Conservation (phyloP, 1,140 invertebrate genomes). For the Drosophila nannoptera region DNA sequence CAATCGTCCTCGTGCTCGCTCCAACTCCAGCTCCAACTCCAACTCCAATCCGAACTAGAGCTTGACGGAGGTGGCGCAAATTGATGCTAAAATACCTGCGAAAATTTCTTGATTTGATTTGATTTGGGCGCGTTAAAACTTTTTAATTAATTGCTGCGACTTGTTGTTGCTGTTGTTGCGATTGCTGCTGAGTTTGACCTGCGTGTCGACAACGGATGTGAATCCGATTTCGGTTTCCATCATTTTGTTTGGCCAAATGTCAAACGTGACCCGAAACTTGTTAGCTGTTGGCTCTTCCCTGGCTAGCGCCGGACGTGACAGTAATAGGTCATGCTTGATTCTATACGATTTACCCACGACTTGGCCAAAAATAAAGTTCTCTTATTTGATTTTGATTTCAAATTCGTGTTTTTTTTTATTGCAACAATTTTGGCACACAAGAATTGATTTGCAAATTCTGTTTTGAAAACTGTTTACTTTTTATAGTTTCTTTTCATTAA, state of each 20-base stretch:
- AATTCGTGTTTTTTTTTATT: constrained; percentile 44
- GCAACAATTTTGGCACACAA: constrained; percentile 41
- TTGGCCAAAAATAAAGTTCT: constrained; percentile 46
- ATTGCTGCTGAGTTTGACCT: background rate
- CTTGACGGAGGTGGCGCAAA: constrained; percentile 15
- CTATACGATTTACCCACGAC: constrained; percentile 28
- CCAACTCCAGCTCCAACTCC: background rate
- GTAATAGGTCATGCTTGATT: constrained; percentile 69
- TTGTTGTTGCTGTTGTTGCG: constrained; percentile 21
- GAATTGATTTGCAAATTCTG: constrained; percentile 39
- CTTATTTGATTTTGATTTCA: constrained; percentile 72
- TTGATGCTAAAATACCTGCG: constrained; percentile 66
- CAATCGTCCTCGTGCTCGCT: constrained; percentile 2
- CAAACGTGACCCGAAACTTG: constrained; percentile 72
- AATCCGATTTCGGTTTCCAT: constrained; percentile 14
- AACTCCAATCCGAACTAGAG: background rate
- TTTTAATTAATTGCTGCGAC: constrained; percentile 69
- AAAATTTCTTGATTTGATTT: constrained; percentile 56
- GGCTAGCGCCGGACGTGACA: constrained; percentile 60
- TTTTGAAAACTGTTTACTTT: constrained; percentile 39
- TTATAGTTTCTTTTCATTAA: constrained; percentile 45
- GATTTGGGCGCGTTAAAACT: constrained; percentile 66
- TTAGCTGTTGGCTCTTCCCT: constrained; percentile 36
- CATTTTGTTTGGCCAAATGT: constrained; percentile 44
- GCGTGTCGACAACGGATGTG: constrained; percentile 19